phyloP scores from a whole-genome alignment of 30 jellyfish, hydroid and myxozoan species.

The Chironex yamaguchii region DNA sequence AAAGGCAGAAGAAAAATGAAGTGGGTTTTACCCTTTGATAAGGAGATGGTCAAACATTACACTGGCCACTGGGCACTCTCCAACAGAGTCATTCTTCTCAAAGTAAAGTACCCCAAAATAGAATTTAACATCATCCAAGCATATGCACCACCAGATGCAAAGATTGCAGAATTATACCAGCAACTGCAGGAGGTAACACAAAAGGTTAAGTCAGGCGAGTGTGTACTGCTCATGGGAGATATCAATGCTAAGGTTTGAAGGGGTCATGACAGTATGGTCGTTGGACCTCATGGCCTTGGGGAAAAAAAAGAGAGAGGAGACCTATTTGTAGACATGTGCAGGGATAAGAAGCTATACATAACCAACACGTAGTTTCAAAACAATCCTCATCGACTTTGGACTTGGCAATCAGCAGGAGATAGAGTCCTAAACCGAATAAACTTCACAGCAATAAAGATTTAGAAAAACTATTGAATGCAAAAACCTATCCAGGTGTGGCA shows the following conservation, averaged over 20 bases:
- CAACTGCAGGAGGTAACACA: background rate
- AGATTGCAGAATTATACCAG: background rate
- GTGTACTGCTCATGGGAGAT: background rate
- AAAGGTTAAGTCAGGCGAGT: background rate
- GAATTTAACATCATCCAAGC: background rate
- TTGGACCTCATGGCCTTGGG: background rate
- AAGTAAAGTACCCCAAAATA: background rate
- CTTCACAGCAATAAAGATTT: background rate
- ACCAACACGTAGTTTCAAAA: background rate
- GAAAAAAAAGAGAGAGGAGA: background rate
- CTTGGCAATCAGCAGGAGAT: background rate
- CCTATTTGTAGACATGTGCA: background rate
- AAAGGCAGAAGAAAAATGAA: background rate
- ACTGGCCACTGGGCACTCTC: background rate
- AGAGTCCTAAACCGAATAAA: background rate
- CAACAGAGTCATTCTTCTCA: background rate
- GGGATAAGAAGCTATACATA: background rate
- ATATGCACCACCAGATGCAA: background rate
- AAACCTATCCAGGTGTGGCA: background rate
- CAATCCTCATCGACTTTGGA: background rate
- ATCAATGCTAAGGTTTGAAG: background rate
- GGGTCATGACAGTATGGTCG: background rate
- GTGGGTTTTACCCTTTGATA: background rate
- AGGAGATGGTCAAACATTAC: background rate
- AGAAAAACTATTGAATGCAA: background rate